Base-by-base conservation (phyloP, 2,888 invertebrate species). In the Loripinus fragilis region DNA sequence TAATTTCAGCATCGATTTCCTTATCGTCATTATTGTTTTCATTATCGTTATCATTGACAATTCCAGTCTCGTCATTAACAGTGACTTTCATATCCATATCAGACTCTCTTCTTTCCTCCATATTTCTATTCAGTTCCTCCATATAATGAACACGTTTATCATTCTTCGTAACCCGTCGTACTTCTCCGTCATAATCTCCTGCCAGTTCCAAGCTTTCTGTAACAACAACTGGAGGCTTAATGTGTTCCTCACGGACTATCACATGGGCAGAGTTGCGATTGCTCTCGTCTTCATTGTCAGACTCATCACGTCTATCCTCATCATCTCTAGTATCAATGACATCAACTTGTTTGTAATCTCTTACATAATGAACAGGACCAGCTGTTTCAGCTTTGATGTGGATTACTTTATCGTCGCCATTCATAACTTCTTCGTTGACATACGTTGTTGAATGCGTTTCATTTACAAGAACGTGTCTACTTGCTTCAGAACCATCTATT, bases 111-210 rank as follows among this genome's bases (percentile, higher is more conserved):
- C 55, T 23, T 15, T 55, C 55, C 2, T 28, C 55, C 2, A 55
- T 55, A 55, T 55, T 55, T 23, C 15, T 17, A 23, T 55, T 23
- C 55, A 55, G 55, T 55, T 55, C 55, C 28, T 55, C 55, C 55
- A 55, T 55, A 28, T 55, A 55, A 55, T 55, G 55, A 15, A 55
- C 55, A n/a, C 55, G 55, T 23, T 55, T 55, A 55, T 55, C 28
- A 55, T 55, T 55, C 55, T 5, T 28, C 15, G 55, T 55, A 28
- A 55, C 25, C 3, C 55, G 55, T 28, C 55, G 23, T 2, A 55
- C 55, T 15, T 55, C 55, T 15, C 55, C 55, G 23, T 28, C 25
- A 25, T 55, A 55, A 8, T 28, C 55, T 10, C 55, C 28, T 17
- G 25, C 28, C 23, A 23, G 28, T 55, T 55, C 55, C 12, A 55